Evolutionary conservation across 1,140 invertebrate species (phyloP), one percentile per base, ranked within the genome.

Genomic region (Drosophila nikananu): DNA sequence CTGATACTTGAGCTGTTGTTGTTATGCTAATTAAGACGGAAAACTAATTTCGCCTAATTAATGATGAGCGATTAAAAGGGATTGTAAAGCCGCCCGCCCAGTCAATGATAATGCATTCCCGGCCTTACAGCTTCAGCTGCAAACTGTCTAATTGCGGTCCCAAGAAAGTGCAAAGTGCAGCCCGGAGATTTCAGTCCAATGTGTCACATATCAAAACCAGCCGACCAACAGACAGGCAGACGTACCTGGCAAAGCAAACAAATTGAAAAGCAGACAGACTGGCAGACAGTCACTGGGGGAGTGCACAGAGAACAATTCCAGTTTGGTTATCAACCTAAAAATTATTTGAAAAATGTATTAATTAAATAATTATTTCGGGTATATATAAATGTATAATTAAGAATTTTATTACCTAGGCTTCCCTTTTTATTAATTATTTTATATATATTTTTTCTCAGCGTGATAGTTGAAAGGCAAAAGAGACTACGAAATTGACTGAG

Each of bases 41-140:
- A 71, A 80, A 72, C 65, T 73, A 72, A 78, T 61, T 70, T 73
- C 51, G 67, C 42, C 81, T 87, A 87, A 87, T 87, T 87, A 87
- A 89, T 81, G 81, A 81, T 83, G 84, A 68, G 46, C 73, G 77
- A 87, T 87, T 87, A 74, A 83, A 87, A 63, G 72, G 65, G 75
- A 52, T 61, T 65, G 49, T 54, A 58, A 64, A 62, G 23, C 73
- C 62, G 41, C 55, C 61, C 8, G 27, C 35, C 60, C 81, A 65
- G 67, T 62, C 64, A 46, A 35, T 54, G 76, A 68, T 74, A 68
- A 48, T 51, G 37, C 30, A 42, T 17, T 12, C 27, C 44, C 23
- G 65, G n/a, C 19, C 48, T 48, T 55, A 32, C 49, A 39, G 25
- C 30, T 37, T 30, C 54, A 58, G 37, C 44, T 76, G 44, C 25